Evolutionary conservation across 92 coral and sea anemone genomes (phyloP), one percentile per base, ranked within the genome.

Genomic region (Epizoanthus stellaris): DNA sequence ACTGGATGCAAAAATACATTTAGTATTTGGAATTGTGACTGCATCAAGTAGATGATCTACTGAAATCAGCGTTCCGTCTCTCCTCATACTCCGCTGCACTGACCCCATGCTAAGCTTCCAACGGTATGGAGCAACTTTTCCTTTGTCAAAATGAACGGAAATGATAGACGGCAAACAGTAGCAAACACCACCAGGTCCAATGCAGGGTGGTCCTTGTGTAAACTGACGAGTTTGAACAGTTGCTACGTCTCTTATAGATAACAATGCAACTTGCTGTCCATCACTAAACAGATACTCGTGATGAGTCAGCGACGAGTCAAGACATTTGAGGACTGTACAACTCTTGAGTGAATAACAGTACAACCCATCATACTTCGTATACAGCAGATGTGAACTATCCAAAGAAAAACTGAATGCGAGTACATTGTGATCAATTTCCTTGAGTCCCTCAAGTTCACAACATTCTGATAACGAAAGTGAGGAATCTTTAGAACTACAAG

Each of bases 161-260:
- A 73, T 2, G 23, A 73, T n/a, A 49, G 40, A 49, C 17, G 77
- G 49, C 61, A 49, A 73, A 73, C 49, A 19, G 53, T 43, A 73
- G 62, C 77, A 49, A 8, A 47, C 61, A 49, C 56, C 60, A 7
- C 1, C 34, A 2, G 12, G 34, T 19, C 20, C 20, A 69, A 69
- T 7, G 20, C 25, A 23, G 0, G 25, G 25, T 23, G 25, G 25
- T 23, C 25, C 25, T n/a, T n/a, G n/a, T 23, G 25, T 14, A 68
- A 68, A 68, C 73, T 4, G 17, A 68, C 0, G 15, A 40, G 34
- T 19, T 8, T 68, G 52, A 40, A 68, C 0, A 15, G 73, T 38
- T n/a, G 23, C 73, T 4, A 68, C 47, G 6, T 68, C 73, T 68
- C 49, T 30, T 3, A 16, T 52, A 68, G 16, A 38, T 16, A 68